These are phyloP conservation scores for Anoncus sp. DNA, from an alignment of 2,888 invertebrate genomes.

Conservation along the genomic window DNA sequence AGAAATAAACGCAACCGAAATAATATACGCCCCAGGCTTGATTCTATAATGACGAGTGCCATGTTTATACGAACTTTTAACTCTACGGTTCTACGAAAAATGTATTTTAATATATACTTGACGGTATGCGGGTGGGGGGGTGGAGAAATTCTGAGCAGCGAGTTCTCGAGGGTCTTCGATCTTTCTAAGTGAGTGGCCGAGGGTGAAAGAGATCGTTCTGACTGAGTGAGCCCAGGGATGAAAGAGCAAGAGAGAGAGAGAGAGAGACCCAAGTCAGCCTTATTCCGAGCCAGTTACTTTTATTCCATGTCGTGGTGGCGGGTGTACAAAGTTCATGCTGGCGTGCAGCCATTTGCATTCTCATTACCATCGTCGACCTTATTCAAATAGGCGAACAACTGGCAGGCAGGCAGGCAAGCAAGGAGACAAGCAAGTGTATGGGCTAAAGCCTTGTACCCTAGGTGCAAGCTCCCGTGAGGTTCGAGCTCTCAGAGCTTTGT, in stretches of 20 bases:
- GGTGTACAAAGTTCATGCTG: constrained; percentile 67
- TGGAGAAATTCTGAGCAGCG: constrained; percentile 9
- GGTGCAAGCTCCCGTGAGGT: constrained; percentile 48
- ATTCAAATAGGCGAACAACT: constrained; percentile 79
- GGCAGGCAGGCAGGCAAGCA: constrained; percentile 60
- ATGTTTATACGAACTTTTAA: not conserved
- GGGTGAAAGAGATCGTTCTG: not conserved
- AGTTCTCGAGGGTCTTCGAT: constrained; percentile 35
- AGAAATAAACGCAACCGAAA: no score
- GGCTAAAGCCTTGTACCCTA: constrained; percentile 39
- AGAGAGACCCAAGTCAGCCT: constrained; percentile 32
- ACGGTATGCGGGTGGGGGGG: not conserved
- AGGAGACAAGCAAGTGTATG: constrained; percentile 37
- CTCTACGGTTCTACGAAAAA: not conserved
- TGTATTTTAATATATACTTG: not conserved
- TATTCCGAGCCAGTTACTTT: constrained; percentile 67
- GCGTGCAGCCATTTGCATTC: constrained; percentile 79
- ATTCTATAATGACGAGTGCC: not conserved
- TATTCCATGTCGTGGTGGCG: constrained; percentile 61
- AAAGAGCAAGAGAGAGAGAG: not conserved
- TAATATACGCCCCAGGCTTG: no score
- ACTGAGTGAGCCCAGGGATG: not conserved
- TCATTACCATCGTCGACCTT: constrained; percentile 79
- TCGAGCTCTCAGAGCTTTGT: constrained; percentile 43
- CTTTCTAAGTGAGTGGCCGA: constrained; percentile 3